Conservation (phyloP, 2,113 vertebrate genomes). For the Leptosomus discolor region DNA sequence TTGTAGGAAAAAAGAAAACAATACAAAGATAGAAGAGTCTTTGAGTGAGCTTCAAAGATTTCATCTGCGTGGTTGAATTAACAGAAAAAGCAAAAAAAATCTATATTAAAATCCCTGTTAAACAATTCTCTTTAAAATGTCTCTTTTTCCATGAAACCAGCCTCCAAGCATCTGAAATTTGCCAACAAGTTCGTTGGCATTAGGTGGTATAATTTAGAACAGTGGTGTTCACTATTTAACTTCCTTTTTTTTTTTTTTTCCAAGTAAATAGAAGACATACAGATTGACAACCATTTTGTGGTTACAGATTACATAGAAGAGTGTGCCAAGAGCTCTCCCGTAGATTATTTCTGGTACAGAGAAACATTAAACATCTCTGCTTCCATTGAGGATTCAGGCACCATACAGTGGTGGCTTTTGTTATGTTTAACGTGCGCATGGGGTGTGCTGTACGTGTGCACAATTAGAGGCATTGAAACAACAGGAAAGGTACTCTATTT, state of each 20-base stretch:
- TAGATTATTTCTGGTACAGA: conserved; percentile 96
- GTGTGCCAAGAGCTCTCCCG: conserved; percentile 83
- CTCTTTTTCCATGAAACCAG: neutral
- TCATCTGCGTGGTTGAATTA: neutral
- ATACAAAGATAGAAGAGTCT: neutral
- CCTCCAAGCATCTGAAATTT: neutral
- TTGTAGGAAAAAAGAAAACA: neutral
- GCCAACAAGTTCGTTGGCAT: neutral
- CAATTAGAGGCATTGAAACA: conserved; percentile 88
- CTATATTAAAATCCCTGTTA: neutral
- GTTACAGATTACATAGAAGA: conserved; percentile 80
- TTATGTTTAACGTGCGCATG: conserved; percentile 83
- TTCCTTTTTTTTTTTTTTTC: neutral
- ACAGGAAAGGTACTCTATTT: conserved; percentile 85
- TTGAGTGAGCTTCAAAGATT: neutral
- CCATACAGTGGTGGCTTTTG: conserved; percentile 86
- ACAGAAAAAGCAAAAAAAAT: neutral
- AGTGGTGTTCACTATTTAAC: neutral
- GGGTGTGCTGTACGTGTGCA: conserved; percentile 82
- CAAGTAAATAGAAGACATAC: neutral
- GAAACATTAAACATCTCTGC: conserved; percentile 84
- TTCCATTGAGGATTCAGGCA: conserved; percentile 79
- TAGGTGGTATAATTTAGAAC: neutral
- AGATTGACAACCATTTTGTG: neutral
- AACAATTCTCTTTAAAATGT: neutral